Conservation (phyloP, 2,113 vertebrate genomes). For the Periophthalmus modestus region DNA sequence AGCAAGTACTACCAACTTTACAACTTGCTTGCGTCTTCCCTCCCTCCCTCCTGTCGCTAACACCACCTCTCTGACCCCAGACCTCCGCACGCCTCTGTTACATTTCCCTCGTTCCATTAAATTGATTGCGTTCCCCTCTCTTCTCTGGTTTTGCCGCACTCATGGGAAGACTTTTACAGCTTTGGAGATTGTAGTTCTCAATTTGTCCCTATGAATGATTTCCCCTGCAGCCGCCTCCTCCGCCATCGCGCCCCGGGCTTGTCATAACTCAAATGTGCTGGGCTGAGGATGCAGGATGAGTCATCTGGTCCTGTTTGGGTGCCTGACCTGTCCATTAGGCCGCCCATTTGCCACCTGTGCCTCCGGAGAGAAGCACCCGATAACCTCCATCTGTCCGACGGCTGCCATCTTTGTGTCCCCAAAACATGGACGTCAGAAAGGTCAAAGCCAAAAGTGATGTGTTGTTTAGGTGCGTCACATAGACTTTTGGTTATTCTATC, state of each 20-base stretch:
- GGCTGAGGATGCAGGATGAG: slow-evolving; percentile 39
- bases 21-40: background rate
- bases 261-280: slow-evolving; percentile 49
- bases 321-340: slow-evolving; percentile 59
- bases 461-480: slow-evolving; percentile 36
- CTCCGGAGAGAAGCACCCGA: slow-evolving; percentile 34
- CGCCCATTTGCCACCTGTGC: slow-evolving; percentile 47
- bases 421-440: slow-evolving; percentile 50
- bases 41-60: background rate
- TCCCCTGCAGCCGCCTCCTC: slow-evolving; percentile 20
- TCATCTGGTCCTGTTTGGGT: slow-evolving; percentile 41
- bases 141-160: slow-evolving; percentile 29
- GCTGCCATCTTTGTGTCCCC: background rate
- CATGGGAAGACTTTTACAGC: slow-evolving; percentile 40
- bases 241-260: slow-evolving; percentile 36
- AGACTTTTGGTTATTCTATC: background rate
- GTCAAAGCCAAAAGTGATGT: slow-evolving; percentile 53
- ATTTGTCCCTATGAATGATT: slow-evolving; percentile 65
- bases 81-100: background rate
- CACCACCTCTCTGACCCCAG: background rate
- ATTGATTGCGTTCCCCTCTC: slow-evolving; percentile 27
- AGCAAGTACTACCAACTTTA: background rate
- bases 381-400: slow-evolving; percentile 30
- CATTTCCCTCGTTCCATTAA: slow-evolving; percentile 9
- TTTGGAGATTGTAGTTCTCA: slow-evolving; percentile 44